Evolutionary conservation across 2,888 invertebrate species (phyloP), one percentile per base, ranked within the genome.

Genomic region (Drosophila anomalata): DNA sequence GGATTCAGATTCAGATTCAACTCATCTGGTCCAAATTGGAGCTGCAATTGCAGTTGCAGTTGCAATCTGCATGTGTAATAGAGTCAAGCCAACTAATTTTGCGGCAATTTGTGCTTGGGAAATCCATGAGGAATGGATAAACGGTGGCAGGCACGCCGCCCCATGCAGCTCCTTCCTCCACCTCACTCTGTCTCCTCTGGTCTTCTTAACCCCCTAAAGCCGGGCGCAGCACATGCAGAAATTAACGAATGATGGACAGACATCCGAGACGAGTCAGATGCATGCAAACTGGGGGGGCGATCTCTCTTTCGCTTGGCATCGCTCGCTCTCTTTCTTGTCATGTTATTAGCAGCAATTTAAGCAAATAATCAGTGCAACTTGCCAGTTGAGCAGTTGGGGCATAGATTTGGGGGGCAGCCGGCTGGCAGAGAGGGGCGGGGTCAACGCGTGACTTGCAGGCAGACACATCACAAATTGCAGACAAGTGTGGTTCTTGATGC

Each of bases 281-380:
- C 85, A 66, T 53, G 74, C 72, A 71, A 72, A 75, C 73, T 77
- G 78, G 81, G 77, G 77, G 75, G 78, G 82, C 73, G 72, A 72
- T 76, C 72, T 59, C 52, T 57, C 50, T 73, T 39, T 51, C 44
- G 44, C 55, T 55, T 31, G 55, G 44, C 60, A 60, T 65, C 67
- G 74, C 69, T 70, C 26, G 52, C 55, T 58, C 56, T 61, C 48
- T 57, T 39, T 76, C 90, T 89, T 78, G 90, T 90, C 90, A 89
- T 90, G 90, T 90, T 90, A 90, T 90, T 90, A 90, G 90, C 90
- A 90, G 90, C 90, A 90, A 90, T 90, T 90, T 90, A 89, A 90
- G 89, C 90, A 90, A 90, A 90, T 90, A 90, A 90, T 90, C 90
- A 90, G 88, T 82, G 78, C 75, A 84, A 63, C 81, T 84, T 67